Conservation (phyloP, 2,797 vertebrate species). For the Helicolenus hilgendorfi region DNA sequence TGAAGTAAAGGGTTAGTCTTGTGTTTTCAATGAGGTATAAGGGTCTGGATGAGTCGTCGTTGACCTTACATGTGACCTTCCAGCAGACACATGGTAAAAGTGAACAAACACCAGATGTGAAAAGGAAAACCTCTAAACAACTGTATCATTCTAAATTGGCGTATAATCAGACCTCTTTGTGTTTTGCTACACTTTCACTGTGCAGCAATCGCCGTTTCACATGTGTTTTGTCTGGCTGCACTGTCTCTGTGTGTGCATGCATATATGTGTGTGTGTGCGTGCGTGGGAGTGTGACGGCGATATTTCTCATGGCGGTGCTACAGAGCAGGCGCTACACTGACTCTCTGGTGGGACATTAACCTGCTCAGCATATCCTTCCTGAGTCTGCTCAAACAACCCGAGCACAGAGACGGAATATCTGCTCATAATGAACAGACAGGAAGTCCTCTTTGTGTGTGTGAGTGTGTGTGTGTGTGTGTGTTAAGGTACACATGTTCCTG, state of each 20-base stretch:
- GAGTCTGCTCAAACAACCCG: conserved; percentile 60
- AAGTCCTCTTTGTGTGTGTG: conserved; percentile 48
- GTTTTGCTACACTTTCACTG: conserved; percentile 55
- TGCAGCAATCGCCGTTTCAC: conserved; percentile 36
- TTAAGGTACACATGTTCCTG: not conserved
- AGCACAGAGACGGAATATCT: conserved; percentile 62
- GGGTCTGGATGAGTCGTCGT: conserved; percentile 18
- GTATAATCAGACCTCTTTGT: conserved; percentile 38
- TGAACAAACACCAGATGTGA: conserved; percentile 53
- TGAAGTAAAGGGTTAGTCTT: not conserved
- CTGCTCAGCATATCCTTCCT: conserved; percentile 80
- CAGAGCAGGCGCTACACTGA: conserved; percentile 34
- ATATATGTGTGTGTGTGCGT: conserved; percentile 21
- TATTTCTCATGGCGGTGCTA: conserved; percentile 77
- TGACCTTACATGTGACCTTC: conserved; percentile 40
- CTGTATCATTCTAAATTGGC: conserved; percentile 40
- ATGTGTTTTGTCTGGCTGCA: conserved; percentile 66
- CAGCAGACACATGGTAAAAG: not conserved
- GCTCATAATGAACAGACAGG: conserved; percentile 74
- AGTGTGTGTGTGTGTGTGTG: not conserved
- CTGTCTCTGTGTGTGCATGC: not conserved
- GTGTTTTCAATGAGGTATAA: conserved; percentile 23
- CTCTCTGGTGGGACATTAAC: conserved; percentile 82
- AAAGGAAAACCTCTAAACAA: conserved; percentile 47
- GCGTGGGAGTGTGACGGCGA: conserved; percentile 60